phyloP scores from a whole-genome alignment of 2,888 invertebrate genomes.

The Machimus rusticus region DNA sequence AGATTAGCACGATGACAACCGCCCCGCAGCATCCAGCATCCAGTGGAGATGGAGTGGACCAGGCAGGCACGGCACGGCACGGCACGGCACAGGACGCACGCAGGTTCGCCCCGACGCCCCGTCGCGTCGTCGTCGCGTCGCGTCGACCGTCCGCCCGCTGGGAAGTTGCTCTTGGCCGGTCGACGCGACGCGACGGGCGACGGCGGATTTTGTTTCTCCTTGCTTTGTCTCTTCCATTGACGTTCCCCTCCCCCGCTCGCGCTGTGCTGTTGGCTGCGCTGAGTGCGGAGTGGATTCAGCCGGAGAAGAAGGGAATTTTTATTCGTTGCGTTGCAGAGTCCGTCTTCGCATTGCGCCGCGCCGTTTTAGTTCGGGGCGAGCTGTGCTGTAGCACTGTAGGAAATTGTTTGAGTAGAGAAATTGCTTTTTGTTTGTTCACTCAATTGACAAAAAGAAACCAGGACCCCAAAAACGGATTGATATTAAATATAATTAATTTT shows the following conservation, averaged over 20 bases:
- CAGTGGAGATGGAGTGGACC: too few species aligned
- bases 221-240: neutral
- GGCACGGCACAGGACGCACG: too few species aligned
- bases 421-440: neutral
- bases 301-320: conserved; percentile 9
- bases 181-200: neutral
- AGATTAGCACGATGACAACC: neutral
- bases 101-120: neutral
- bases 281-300: neutral
- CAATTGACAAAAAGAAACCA: neutral
- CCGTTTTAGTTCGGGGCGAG: conserved; percentile 47
- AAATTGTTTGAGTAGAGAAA: neutral
- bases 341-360: conserved; percentile 47
- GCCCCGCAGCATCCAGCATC: neutral
- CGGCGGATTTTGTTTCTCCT: neutral
- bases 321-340: conserved; percentile 44
- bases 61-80: too few species aligned
- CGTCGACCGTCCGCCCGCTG: neutral
- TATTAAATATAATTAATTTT: neutral
- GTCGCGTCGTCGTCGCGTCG: too few species aligned
- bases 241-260: neutral
- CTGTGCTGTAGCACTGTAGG: conserved; percentile 46
- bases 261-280: neutral
- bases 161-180: neutral
- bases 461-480: neutral